Evolutionary conservation across 2,888 invertebrate species (phyloP).

Genomic region (Hemistola chrysoprasaria): DNA sequence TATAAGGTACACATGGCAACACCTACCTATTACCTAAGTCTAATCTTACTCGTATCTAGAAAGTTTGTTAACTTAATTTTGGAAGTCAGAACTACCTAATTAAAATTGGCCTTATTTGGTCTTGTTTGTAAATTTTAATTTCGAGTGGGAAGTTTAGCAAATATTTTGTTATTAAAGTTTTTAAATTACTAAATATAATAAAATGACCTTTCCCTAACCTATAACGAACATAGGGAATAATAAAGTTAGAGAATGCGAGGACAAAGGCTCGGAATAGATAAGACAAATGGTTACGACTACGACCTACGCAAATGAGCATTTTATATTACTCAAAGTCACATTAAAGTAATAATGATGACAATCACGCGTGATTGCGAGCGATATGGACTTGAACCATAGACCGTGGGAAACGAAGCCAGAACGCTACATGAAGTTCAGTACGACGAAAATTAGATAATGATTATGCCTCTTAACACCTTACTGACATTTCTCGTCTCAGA

Average conservation of each 20-base stretch:
- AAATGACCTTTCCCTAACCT: no score
- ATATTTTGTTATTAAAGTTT: no score
- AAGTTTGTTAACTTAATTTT: no score
- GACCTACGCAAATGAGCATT: conserved; percentile 6
- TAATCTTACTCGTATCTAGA: no score
- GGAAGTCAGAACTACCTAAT: no score
- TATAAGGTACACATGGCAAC: no score
- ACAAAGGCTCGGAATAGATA: conserved; percentile 9
- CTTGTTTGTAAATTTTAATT: no score
- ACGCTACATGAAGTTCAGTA: background rate
- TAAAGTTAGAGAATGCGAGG: conserved; percentile 11
- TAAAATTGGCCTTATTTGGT: no score
- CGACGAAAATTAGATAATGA: no score
- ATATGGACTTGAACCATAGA: conserved; percentile 14
- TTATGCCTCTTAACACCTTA: no score
- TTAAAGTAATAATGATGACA: conserved; percentile 22
- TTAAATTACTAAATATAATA: background rate
- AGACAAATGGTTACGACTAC: conserved; percentile 13
- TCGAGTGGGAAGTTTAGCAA: no score
- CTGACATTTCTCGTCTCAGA: background rate
- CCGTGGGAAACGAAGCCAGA: conserved; percentile 21
- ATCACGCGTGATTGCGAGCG: conserved; percentile 24
- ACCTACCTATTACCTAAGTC: no score
- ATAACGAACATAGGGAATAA: conserved; percentile 3
- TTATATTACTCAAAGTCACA: conserved; percentile 11